Percentiles rank a stretch among this genome's conserved stretches.
Evolutionary conservation across 1,140 invertebrate genomes (phyloP).

Genomic region (Rhagoletis zephyria): DNA sequence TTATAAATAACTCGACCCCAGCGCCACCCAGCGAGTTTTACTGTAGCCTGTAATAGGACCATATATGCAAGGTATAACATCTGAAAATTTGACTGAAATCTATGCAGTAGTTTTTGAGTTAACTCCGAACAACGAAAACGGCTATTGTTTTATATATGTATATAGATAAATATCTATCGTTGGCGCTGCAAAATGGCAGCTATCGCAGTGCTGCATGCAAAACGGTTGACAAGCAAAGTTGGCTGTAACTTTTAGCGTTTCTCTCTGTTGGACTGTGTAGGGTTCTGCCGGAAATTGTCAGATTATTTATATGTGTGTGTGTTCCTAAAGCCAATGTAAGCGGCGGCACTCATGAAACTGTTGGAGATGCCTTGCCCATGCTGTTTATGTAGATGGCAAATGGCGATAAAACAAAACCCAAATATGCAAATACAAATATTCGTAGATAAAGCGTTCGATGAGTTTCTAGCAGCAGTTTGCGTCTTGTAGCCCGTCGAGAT

Average conservation of each 20-base stretch:
- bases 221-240: neutral
- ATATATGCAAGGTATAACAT: too few relatives aligned
- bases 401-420: constrained; percentile 12
- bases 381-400: neutral
- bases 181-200: neutral
- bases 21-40: too few relatives aligned
- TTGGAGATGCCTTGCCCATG: neutral
- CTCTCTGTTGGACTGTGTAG: neutral
- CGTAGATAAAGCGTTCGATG: neutral
- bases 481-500: constrained; percentile 7
- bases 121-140: too few relatives aligned
- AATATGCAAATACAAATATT: neutral
- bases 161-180: neutral
- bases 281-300: neutral
- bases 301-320: too few relatives aligned
- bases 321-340: too few relatives aligned
- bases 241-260: neutral
- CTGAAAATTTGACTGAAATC: too few relatives aligned
- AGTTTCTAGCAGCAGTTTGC: neutral
- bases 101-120: too few relatives aligned
- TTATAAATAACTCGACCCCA: too few relatives aligned
- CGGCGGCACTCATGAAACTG: neutral
- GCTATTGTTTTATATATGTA: too few relatives aligned
- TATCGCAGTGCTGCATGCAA: neutral
- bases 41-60: too few relatives aligned